Base-by-base conservation (phyloP, 2,113 vertebrate species). In the Nesogale talazaci region DNA sequence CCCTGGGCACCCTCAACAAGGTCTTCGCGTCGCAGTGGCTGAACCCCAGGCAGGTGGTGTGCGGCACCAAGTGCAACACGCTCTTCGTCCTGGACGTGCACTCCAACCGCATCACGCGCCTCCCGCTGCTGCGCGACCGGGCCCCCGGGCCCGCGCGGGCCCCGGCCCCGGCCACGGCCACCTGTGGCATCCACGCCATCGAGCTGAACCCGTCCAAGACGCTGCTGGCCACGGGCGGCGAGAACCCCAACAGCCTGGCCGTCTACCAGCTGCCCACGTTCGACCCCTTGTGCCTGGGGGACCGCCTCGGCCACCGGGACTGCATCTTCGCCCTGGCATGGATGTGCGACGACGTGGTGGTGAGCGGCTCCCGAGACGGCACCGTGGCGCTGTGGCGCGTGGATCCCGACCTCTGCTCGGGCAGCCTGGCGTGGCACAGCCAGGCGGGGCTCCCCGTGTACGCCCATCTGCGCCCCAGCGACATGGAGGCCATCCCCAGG, bases 311-410 rank as follows among this genome's bases (percentile, higher is more conserved):
- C 15, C 96, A 97, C 70, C 85, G 20, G 16, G 96, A 97, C 75
- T 95, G 96, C 93, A 93, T 97, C 80, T 97, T 97, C 1, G 61
- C 88, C 59, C 80, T 97, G 0, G 86, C 94, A 8, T 97, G 96
- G 96, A 52, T 97, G 57, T 95, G 92, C 23, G 96, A 97, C 75
- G 96, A 77, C 0, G 75, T 95, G 31, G 94, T 14, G 0, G 93
- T 95, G 74, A 95, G 90, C 40, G 99, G 99, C 78, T 99, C 99
- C 69, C 98, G 99, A 38, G 99, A 99, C 38, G 99, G 99, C 91
- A 99, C 99, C 0, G 98, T 99, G 98, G 99, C 98, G 8, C 97
- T 99, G 25, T 99, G 99, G 99, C 98, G 98, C 96, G 97, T 99
- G 75, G 98, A 99, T 0, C 98, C 99, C 1, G 98, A 99, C 25